Evolutionary conservation across 2,888 invertebrate species (phyloP), one percentile per base, ranked within the genome.

Genomic region (Ichneumon xanthorius): DNA sequence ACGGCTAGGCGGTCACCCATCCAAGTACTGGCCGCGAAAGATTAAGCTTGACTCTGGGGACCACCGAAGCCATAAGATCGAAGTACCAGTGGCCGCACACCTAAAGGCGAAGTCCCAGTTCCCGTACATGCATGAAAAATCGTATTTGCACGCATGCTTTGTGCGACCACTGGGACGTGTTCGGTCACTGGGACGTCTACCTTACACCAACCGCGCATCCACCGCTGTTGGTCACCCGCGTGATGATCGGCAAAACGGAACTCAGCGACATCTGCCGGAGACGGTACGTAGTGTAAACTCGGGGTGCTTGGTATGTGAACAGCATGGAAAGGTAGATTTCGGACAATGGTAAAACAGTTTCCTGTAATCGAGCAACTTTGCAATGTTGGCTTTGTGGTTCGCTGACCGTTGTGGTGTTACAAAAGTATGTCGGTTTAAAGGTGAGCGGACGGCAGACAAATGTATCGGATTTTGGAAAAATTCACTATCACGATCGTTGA

Each of bases 341-440:
- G 26, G n/a, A 45, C 50, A 71, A 65, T 77, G 77, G 72, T 78
- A 84, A 84, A 80, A 58, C 80, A 77, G 73, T 73, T 84, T 72
- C 63, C 71, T 75, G 70, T 33, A 71, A 65, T 76, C 67, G 63
- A 58, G 53, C 58, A 77, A 84, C 26, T 84, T 80, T 71, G 26
- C 58, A 45, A 71, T 58, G 61, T 63, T 58, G 30, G 16, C 48
- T 26, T 53, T 33, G 19, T 33, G 53, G 11, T 50, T 68, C 45
- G 63, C 68, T 53, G 70, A 26, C 45, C 55, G 30, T 73, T 81
- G 22, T 22, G 26, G 19, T 37, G 50, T 14, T 40, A 45, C 16
- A 58, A 26, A 73, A 26, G 33, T 45, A 40, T 26, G 55, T 61
- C n/a, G 6, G 70, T 22, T 70, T 16, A 48, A 55, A 22, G n/a